Conservation (phyloP, 1,140 invertebrate genomes). For the Mya arenaria region DNA sequence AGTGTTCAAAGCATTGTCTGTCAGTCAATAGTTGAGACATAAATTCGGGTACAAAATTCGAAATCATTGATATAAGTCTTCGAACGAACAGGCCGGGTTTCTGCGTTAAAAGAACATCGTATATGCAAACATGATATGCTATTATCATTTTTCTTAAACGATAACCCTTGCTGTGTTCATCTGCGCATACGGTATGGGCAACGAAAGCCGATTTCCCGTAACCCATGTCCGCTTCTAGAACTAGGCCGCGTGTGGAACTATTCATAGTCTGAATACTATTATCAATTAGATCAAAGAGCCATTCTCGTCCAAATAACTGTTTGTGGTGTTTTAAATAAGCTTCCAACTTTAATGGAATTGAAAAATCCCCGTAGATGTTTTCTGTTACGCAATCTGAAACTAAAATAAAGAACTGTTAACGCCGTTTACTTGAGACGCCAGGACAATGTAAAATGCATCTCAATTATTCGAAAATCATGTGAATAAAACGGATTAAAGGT, state of each 20-base stretch:
- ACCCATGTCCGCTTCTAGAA: constrained; percentile 21
- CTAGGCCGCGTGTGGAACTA: background rate
- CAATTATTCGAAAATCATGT: too few relatives aligned
- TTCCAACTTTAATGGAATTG: too few relatives aligned
- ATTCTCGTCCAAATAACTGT: background rate
- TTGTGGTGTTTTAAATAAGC: too few relatives aligned
- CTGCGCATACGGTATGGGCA: background rate
- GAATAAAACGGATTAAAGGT: too few relatives aligned
- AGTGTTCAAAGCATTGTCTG: background rate
- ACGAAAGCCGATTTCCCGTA: constrained; percentile 28
- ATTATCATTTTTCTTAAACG: background rate
- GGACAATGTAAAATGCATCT: too few relatives aligned
- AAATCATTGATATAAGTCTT: background rate
- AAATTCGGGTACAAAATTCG: background rate
- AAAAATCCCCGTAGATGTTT: too few relatives aligned
- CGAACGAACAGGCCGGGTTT: background rate
- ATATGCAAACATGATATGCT: constrained; percentile 20
- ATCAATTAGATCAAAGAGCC: background rate
- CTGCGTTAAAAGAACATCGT: constrained; percentile 1
- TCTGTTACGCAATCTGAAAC: too few relatives aligned
- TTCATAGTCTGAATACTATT: background rate
- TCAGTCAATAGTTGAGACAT: background rate
- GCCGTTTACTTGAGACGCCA: too few relatives aligned
- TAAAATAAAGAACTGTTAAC: too few relatives aligned
- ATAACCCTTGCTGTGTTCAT: background rate